Evolutionary conservation across 2,888 invertebrate genomes (phyloP).

Genomic region (Leistus spinibarbis): DNA sequence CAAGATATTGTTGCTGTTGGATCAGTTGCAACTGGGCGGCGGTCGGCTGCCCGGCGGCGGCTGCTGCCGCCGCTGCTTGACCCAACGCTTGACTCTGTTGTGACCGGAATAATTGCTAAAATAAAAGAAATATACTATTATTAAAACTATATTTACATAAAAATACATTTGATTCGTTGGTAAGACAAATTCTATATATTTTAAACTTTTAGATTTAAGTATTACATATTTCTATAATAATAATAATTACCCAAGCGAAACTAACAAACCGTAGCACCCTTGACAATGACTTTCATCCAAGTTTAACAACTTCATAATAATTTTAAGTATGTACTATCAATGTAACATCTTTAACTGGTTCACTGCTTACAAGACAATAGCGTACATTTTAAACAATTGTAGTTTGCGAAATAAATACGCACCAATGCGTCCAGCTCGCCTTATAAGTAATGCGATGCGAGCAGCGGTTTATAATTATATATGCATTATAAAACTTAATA

Average conservation of each 20-base stretch:
- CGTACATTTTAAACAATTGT: too few species aligned
- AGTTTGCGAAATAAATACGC: too few species aligned
- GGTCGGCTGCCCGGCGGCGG: constrained; percentile 70
- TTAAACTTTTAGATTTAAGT: not conserved
- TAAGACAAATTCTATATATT: not conserved
- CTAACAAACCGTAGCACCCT: not conserved
- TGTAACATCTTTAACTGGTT: too few species aligned
- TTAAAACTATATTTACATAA: not conserved
- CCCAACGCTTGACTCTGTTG: constrained; percentile 72
- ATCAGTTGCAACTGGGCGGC: constrained; percentile 75
- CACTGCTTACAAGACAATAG: too few species aligned
- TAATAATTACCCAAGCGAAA: not conserved
- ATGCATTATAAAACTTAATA: too few species aligned
- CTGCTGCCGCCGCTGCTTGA: constrained; percentile 63
- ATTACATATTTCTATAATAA: not conserved
- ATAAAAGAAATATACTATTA: constrained; percentile 48
- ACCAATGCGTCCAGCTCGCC: too few species aligned
- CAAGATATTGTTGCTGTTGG: constrained; percentile 78
- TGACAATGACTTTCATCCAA: not conserved
- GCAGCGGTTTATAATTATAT: too few species aligned
- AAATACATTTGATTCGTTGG: not conserved
- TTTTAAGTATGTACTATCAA: too few species aligned
- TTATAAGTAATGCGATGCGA: too few species aligned
- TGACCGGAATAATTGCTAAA: constrained; percentile 88
- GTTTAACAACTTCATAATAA: too few species aligned